A percentile compares a stretch with the other conserved stretches of the same genome.
Conservation (phyloP, 2,888 invertebrate species). For the Eucriotettix oculatus region DNA sequence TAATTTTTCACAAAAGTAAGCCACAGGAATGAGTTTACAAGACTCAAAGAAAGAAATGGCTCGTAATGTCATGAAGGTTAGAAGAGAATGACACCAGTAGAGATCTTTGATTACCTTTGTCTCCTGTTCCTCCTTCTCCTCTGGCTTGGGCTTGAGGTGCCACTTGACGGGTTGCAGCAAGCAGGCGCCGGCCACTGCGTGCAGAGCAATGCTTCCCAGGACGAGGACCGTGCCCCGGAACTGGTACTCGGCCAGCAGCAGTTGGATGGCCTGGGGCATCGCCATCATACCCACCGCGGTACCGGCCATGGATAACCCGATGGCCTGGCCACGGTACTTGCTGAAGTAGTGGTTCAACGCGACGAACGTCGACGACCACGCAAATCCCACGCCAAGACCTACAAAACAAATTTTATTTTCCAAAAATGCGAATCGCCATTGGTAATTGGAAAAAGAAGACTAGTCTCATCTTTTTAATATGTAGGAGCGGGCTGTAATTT, state of each 20-base stretch:
- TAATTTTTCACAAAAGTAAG: too few species aligned
- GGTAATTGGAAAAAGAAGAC: too few species aligned
- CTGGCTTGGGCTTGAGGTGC: constrained; percentile 39
- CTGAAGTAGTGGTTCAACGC: constrained; percentile 62
- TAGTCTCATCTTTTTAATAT: too few species aligned
- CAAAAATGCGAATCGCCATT: too few species aligned
- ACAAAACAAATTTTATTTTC: constrained; percentile 13
- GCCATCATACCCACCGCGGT: constrained; percentile 64
- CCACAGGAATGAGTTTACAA: too few species aligned
- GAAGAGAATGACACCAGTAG: too few species aligned
- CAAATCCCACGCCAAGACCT: constrained; percentile 63
- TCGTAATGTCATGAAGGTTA: too few species aligned
- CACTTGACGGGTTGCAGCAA: constrained; percentile 54
- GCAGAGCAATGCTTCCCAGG: constrained; percentile 47
- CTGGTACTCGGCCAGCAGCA: constrained; percentile 42
- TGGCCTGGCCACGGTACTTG: constrained; percentile 60
- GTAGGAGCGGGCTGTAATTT: too few species aligned
- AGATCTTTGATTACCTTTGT: not conserved
- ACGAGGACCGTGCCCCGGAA: constrained; percentile 53
- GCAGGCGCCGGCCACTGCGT: constrained; percentile 47
- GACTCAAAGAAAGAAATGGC: too few species aligned
- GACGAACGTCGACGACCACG: constrained; percentile 61
- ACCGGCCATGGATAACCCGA: constrained; percentile 63
- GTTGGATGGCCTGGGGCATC: constrained; percentile 53
- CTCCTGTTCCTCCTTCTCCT: not conserved